phyloP scores from a whole-genome alignment of 2,797 vertebrate species.

The Danio albolineatus region DNA sequence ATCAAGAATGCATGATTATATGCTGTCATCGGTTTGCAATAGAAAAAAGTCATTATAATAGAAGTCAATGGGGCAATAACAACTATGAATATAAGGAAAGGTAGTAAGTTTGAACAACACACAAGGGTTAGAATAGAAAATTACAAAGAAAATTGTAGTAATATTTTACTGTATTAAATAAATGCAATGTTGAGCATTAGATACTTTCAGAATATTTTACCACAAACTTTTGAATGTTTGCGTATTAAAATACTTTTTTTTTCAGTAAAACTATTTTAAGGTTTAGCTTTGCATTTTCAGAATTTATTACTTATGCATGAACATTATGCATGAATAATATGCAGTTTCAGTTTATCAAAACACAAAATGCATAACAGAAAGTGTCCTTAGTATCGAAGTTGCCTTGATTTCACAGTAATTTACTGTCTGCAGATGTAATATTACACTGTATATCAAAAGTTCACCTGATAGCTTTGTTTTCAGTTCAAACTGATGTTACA shows the following conservation, averaged over 20 bases:
- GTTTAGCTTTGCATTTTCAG: not conserved
- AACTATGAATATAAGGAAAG: too few species aligned
- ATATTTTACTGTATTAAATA: not conserved
- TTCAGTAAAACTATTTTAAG: not conserved
- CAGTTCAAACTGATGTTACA: not conserved
- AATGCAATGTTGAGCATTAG: not conserved
- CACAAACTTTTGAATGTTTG: not conserved
- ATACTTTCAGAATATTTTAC: not conserved
- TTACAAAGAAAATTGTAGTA: not conserved
- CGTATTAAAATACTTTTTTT: conserved; percentile 58
- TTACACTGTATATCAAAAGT: not conserved
- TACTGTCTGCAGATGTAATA: not conserved
- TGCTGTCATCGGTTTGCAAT: too few species aligned
- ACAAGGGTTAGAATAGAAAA: not conserved
- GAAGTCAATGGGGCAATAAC: too few species aligned
- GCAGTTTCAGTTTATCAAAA: not conserved
- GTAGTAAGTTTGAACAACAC: too few species aligned
- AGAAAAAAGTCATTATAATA: too few species aligned
- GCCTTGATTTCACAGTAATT: conserved; percentile 52
- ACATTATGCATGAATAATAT: too few species aligned
- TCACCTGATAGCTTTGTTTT: not conserved
- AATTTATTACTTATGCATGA: too few species aligned
- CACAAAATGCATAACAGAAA: not conserved
- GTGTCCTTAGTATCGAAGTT: conserved; percentile 29
- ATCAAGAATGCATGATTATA: too few species aligned